Percentiles rank a stretch among this genome's conserved stretches.
Evolutionary conservation across 2,113 vertebrate species (phyloP).

Genomic region (Daboia siamensis): DNA sequence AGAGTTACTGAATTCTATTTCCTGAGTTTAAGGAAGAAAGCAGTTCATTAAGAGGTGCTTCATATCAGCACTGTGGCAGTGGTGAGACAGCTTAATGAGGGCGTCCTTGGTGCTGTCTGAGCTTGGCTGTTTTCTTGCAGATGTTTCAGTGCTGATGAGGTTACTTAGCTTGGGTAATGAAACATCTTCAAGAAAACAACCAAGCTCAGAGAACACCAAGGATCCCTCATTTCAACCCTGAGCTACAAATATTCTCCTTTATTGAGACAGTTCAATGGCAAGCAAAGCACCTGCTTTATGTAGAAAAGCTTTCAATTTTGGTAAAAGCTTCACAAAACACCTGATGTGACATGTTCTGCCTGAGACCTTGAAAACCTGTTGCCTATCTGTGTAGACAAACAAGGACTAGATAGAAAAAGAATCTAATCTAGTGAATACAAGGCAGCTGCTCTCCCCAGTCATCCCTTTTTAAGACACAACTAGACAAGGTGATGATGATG

Average conservation of each 20-base stretch:
- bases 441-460: neutral
- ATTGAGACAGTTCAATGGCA: neutral
- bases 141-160: neutral
- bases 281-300: neutral
- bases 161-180: neutral
- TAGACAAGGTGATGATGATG: neutral
- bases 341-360: neutral
- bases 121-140: neutral
- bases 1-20: neutral
- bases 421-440: neutral
- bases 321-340: neutral
- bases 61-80: neutral
- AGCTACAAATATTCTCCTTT: neutral
- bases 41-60: neutral
- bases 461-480: neutral
- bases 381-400: neutral
- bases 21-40: neutral
- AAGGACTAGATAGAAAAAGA: neutral
- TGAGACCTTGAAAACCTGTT: neutral
- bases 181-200: neutral
- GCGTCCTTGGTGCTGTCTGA: neutral
- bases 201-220: neutral
- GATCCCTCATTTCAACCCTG: neutral
- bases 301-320: neutral
- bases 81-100: neutral